phyloP scores from a whole-genome alignment of 1,140 invertebrate genomes.

The Rhopalosiphum padi region DNA sequence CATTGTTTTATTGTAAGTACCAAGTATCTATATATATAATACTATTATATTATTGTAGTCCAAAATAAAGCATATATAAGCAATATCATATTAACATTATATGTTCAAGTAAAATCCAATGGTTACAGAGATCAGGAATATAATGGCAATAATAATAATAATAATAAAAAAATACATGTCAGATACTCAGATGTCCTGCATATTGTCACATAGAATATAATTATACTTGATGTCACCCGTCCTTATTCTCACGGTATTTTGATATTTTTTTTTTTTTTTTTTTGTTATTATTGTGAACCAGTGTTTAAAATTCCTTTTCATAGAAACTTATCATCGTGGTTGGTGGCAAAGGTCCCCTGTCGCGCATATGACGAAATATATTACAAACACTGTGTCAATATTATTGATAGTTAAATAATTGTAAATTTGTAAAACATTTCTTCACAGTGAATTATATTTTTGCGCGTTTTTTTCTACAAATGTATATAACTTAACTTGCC shows the following conservation, averaged over 20 bases:
- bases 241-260: conserved; percentile 1
- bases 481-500: background rate
- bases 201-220: background rate
- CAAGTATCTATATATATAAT: background rate
- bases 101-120: background rate
- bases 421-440: background rate
- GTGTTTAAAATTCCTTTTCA: conserved; percentile 16
- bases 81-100: background rate
- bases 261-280: background rate
- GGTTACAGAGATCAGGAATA: background rate
- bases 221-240: background rate
- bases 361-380: background rate
- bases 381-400: background rate
- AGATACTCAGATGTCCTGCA: background rate
- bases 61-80: background rate
- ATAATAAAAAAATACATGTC: background rate
- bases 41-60: background rate
- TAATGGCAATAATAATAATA: background rate
- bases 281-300: background rate
- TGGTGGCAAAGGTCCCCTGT: background rate
- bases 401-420: background rate
- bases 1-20: background rate
- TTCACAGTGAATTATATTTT: background rate
- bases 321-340: background rate
- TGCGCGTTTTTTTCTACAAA: background rate